Evolutionary conservation across 1,140 invertebrate species (phyloP).

Genomic region (Drosophila burlai): DNA sequence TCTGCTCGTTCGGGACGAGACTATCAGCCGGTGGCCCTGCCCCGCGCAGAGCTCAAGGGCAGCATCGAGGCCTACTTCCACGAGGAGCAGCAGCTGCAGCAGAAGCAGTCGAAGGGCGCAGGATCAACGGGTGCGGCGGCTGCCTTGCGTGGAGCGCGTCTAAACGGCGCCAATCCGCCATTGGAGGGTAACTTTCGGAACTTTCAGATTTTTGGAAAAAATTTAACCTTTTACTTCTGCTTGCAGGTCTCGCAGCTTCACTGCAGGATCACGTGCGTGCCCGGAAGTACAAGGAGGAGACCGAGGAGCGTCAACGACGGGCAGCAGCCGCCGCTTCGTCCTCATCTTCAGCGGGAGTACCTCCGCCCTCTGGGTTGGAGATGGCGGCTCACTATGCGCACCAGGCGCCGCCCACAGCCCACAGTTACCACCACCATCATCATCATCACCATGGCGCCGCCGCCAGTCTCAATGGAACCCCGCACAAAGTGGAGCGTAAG

Average conservation of each 20-base stretch:
- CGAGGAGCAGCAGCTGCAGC: constrained; percentile 86
- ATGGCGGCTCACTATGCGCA: constrained; percentile 57
- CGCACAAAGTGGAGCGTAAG: constrained; percentile 82
- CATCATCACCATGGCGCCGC: constrained; percentile 47
- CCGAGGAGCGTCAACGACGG: constrained; percentile 81
- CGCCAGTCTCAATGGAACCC: constrained; percentile 47
- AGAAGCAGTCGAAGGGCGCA: constrained; percentile 53
- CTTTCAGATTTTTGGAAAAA: not conserved
- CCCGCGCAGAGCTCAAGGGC: constrained; percentile 90
- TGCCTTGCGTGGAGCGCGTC: constrained; percentile 52
- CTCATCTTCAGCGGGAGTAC: constrained; percentile 25
- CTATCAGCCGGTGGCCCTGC: constrained; percentile 87
- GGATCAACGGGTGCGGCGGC: constrained; percentile 25
- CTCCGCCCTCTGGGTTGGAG: constrained; percentile 23
- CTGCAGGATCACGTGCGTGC: constrained; percentile 92
- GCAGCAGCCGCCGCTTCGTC: constrained; percentile 63
- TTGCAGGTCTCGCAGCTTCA: constrained; percentile 90
- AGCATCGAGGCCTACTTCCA: constrained; percentile 90
- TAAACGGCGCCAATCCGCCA: constrained; percentile 80
- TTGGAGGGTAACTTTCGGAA: constrained; percentile 72
- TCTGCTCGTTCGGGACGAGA: constrained; percentile 55
- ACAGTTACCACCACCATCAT: constrained; percentile 57
- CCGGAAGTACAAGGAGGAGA: constrained; percentile 88
- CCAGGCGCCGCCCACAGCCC: constrained; percentile 61
- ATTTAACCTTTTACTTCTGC: not conserved